A percentile compares a stretch with the other conserved stretches of the same genome.
These are phyloP conservation scores for Oophaga sylvatica DNA, from an alignment of 2,797 vertebrate species.

Conservation along the genomic window DNA sequence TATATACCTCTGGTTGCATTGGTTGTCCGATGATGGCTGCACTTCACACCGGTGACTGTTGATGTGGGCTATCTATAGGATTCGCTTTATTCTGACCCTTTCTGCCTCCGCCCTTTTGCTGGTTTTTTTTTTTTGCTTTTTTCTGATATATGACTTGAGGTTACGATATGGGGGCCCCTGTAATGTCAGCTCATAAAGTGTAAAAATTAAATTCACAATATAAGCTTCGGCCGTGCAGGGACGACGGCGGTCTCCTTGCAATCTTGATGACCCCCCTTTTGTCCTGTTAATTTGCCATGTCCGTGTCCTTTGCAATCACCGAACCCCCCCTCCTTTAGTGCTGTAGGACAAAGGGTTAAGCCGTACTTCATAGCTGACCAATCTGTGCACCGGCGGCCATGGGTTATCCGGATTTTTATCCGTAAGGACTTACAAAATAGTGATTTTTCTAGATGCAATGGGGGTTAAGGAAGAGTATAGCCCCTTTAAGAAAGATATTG, in stretches of 20 bases:
- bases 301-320: slow-evolving; percentile 24
- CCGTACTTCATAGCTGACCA: background rate
- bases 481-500: slow-evolving; percentile 59
- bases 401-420: slow-evolving; percentile 12
- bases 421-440: background rate
- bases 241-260: slow-evolving; percentile 46
- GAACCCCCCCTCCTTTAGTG: slow-evolving; percentile 10
- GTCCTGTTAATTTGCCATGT: slow-evolving; percentile 53
- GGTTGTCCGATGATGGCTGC: background rate
- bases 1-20: no score
- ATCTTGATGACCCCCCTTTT: slow-evolving; percentile 60
- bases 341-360: slow-evolving; percentile 39
- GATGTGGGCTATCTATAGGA: background rate
- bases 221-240: slow-evolving; percentile 46
- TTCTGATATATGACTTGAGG: slow-evolving; percentile 41
- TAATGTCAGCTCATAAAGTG: slow-evolving; percentile 60
- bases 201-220: slow-evolving; percentile 58
- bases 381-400: background rate
- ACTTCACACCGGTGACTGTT: background rate
- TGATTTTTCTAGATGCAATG: slow-evolving; percentile 9
- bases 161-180: slow-evolving; percentile 20
- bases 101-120: slow-evolving; percentile 17
- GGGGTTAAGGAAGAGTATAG: slow-evolving; percentile 46
- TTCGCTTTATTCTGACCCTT: background rate
- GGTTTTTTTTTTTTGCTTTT: background rate